Evolutionary conservation across 1,140 invertebrate species (phyloP).

Genomic region (Magallana gigas): DNA sequence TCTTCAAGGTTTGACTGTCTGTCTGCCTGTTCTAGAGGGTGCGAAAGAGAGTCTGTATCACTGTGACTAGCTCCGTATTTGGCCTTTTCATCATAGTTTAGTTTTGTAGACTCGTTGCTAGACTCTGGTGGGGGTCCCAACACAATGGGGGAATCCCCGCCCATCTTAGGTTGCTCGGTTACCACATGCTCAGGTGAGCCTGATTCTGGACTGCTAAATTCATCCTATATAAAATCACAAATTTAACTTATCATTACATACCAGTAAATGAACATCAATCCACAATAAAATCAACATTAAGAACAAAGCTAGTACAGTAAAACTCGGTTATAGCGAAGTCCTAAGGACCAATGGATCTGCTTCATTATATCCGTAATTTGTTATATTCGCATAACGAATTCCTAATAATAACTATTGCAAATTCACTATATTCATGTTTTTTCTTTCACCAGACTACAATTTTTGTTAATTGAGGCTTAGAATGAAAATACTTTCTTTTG

Average conservation of each 20-base stretch:
- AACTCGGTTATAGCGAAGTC: too few relatives aligned
- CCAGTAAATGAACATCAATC: neutral
- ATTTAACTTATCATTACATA: too few relatives aligned
- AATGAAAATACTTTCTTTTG: too few relatives aligned
- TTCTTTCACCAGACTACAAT: too few relatives aligned
- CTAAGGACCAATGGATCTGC: too few relatives aligned
- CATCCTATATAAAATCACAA: conserved; percentile 16
- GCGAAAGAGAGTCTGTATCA: conserved; percentile 29
- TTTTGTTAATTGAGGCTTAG: too few relatives aligned
- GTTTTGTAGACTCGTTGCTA: conserved; percentile 8
- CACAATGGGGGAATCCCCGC: conserved; percentile 12
- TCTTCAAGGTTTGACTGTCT: neutral
- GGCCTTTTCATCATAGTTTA: conserved; percentile 14
- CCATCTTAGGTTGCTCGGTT: conserved; percentile 28
- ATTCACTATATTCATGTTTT: too few relatives aligned
- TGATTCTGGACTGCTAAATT: conserved; percentile 39
- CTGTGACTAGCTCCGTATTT: conserved; percentile 22
- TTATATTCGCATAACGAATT: too few relatives aligned
- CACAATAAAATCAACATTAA: neutral
- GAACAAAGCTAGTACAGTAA: neutral
- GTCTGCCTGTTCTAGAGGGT: neutral
- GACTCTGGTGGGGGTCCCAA: neutral
- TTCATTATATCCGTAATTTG: too few relatives aligned
- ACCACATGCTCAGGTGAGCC: conserved; percentile 11
- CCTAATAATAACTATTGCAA: too few relatives aligned